These are phyloP conservation scores for Coelopa frigida DNA, from an alignment of 1,140 invertebrate genomes.

Conservation along the genomic window DNA sequence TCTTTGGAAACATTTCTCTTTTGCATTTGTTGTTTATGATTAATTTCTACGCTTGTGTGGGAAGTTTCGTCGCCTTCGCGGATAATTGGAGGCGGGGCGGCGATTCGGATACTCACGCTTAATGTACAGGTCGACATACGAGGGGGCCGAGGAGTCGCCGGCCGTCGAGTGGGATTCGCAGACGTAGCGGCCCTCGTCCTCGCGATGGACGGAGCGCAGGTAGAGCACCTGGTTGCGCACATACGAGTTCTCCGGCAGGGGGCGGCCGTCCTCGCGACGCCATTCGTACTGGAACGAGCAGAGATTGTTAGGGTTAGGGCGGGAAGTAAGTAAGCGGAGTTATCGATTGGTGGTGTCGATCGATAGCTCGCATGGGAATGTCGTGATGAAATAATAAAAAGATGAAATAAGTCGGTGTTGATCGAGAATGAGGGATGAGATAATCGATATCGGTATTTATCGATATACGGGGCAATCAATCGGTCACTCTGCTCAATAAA, in stretches of 20 bases:
- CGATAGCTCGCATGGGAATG: no score
- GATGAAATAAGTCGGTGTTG: no score
- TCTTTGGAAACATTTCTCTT: constrained; percentile 8
- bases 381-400: no score
- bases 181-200: constrained; percentile 64
- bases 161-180: constrained; percentile 52
- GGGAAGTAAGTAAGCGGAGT: not conserved
- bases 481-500: no score
- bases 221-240: constrained; percentile 20
- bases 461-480: no score
- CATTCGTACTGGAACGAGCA: constrained; percentile 24
- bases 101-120: constrained; percentile 55
- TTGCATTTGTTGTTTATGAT: constrained; percentile 6
- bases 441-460: no score
- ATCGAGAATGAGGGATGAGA: no score
- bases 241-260: constrained; percentile 30
- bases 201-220: constrained; percentile 49
- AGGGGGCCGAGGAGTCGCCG: constrained; percentile 48
- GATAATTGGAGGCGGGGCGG: not conserved
- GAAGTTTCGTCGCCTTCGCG: constrained; percentile 10
- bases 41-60: constrained; percentile 5
- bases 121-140: constrained; percentile 61
- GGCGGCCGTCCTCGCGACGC: constrained; percentile 46
- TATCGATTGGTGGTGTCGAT: not conserved
- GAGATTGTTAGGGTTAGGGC: no score